A percentile compares a stretch with the other conserved stretches of the same genome.
These are phyloP conservation scores for Orientallactaga bullata DNA, from an alignment of 2,113 vertebrate species.

Conservation along the genomic window DNA sequence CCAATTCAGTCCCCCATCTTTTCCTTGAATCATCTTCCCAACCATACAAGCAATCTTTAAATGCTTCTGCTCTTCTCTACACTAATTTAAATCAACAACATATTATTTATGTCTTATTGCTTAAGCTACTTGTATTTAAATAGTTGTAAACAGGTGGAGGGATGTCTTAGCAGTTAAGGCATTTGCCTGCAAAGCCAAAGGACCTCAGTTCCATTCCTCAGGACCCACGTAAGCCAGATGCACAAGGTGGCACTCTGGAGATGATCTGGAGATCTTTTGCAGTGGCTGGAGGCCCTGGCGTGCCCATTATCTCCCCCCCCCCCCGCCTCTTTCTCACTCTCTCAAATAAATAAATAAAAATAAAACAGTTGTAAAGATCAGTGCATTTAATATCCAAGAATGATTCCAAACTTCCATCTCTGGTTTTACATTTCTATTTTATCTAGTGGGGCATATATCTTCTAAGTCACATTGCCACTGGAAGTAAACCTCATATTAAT, in stretches of 20 bases:
- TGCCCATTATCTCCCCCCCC: no score
- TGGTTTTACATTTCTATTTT: slow-evolving; percentile 21
- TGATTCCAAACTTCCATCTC: slow-evolving; percentile 37
- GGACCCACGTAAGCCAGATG: no score
- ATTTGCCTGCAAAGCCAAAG: no score
- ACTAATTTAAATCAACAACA: not conserved
- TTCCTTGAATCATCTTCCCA: not conserved
- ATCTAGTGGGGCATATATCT: not conserved
- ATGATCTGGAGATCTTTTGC: no score
- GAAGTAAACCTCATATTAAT: slow-evolving; percentile 49
- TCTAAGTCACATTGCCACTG: slow-evolving; percentile 5
- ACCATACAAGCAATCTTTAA: not conserved
- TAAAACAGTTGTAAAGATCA: not conserved
- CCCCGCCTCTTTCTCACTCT: no score
- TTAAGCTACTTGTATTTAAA: slow-evolving; percentile 39
- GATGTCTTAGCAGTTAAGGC: no score
- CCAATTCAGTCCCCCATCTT: not conserved
- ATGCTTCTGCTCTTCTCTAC: not conserved
- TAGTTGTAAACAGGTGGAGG: not conserved
- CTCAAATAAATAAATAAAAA: no score
- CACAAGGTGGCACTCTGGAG: no score
- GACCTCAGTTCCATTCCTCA: no score
- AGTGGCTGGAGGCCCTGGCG: no score
- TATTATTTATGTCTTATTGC: not conserved
- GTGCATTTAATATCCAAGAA: slow-evolving; percentile 21